A percentile compares a stretch with the other conserved stretches of the same genome.
Conservation (phyloP, 2,113 vertebrate genomes). For the Alligator mississippiensis region DNA sequence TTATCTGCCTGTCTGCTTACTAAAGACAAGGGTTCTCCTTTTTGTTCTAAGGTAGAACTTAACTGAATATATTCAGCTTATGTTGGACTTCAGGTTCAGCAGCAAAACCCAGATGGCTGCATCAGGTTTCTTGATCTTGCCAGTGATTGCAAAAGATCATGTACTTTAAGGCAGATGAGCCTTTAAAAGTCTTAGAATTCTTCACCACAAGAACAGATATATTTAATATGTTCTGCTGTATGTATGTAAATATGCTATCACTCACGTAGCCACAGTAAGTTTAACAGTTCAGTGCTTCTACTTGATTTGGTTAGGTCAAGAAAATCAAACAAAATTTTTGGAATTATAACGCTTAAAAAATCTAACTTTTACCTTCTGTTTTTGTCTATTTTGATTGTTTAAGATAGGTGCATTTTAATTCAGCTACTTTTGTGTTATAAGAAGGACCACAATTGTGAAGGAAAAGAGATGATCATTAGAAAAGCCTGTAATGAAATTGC, state of each 20-base stretch:
- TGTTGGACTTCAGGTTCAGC: not conserved
- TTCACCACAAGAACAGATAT: not conserved
- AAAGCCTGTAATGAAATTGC: not conserved
- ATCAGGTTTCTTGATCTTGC: not conserved
- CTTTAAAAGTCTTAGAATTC: not conserved
- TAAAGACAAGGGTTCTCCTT: accelerated
- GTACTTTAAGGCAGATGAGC: not conserved
- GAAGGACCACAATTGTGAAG: not conserved
- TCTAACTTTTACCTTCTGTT: accelerated
- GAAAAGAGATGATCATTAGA: not conserved
- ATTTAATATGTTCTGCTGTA: not conserved
- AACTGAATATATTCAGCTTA: accelerated
- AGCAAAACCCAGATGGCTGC: not conserved
- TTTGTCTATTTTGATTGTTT: not conserved
- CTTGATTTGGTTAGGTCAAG: not conserved
- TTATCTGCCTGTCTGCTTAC: not conserved
- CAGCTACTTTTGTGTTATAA: not conserved
- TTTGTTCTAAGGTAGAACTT: not conserved
- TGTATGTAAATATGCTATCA: not conserved
- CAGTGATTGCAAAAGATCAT: not conserved
- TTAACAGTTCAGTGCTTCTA: not conserved
- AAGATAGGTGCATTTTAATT: not conserved
- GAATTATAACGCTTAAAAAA: not conserved
- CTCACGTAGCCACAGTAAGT: accelerated
- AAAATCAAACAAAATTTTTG: not conserved